A percentile compares a stretch with the other conserved stretches of the same genome.
These are phyloP conservation scores for Sebastes itinus DNA, from an alignment of 2,797 vertebrate species.

Conservation along the genomic window DNA sequence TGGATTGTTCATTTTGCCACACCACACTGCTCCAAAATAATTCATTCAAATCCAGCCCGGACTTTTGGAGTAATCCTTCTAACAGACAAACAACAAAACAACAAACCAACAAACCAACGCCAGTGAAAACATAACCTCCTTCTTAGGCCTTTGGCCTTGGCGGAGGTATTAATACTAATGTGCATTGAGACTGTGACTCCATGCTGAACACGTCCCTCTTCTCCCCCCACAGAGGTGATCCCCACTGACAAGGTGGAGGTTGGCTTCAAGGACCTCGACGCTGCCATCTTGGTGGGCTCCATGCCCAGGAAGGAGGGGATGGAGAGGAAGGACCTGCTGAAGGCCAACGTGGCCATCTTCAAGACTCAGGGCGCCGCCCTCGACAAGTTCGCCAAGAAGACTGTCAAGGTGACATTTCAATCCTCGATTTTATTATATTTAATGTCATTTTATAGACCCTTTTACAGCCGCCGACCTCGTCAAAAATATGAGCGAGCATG, in stretches of 20 bases:
- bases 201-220: not conserved
- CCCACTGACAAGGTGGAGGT: constrained; percentile 94
- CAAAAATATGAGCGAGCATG: too few species aligned
- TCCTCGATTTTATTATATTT: fast-evolving
- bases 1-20: too few species aligned
- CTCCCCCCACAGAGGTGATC: constrained; percentile 86
- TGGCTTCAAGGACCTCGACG: constrained; percentile 94
- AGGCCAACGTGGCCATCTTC: constrained; percentile 97
- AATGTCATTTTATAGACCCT: not conserved
- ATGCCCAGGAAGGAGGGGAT: constrained; percentile 98
- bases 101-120: too few species aligned
- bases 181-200: not conserved
- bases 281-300: constrained; percentile 94
- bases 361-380: constrained; percentile 92
- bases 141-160: too few species aligned
- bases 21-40: too few species aligned
- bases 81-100: too few species aligned
- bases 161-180: not conserved
- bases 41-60: too few species aligned
- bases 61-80: too few species aligned
- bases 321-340: constrained; percentile 97
- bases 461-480: too few species aligned
- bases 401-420: constrained; percentile 85
- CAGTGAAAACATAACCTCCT: too few species aligned
- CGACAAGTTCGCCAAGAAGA: constrained; percentile 96